Evolutionary conservation across 1,140 invertebrate genomes (phyloP).

Genomic region (Bathynomus jamesi): DNA sequence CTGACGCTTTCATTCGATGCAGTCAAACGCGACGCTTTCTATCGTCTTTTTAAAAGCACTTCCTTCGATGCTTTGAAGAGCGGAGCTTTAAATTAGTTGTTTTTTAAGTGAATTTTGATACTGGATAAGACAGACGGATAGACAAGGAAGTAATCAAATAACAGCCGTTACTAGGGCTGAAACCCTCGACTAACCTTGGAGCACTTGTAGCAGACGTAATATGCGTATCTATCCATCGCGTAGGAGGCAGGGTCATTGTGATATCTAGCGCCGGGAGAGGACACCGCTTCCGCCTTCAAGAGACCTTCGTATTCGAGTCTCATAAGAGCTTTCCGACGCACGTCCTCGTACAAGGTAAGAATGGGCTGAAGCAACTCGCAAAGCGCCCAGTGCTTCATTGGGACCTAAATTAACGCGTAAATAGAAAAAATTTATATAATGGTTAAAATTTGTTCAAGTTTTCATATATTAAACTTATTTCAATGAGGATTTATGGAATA

Average conservation of each 20-base stretch:
- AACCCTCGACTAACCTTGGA: too few species aligned
- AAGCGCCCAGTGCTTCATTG: constrained; percentile 75
- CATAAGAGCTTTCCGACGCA: constrained; percentile 87
- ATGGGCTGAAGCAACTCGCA: constrained; percentile 70
- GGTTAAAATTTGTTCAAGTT: too few species aligned
- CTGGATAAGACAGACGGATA: too few species aligned
- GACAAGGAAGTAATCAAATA: constrained; percentile 12
- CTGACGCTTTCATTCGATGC: too few species aligned
- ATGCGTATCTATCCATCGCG: constrained; percentile 96
- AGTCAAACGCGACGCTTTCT: too few species aligned
- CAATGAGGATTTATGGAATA: too few species aligned
- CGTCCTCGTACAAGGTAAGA: constrained; percentile 74
- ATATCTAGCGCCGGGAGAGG: constrained; percentile 57
- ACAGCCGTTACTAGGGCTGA: constrained; percentile 45
- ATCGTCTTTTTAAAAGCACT: too few species aligned
- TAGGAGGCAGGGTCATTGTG: constrained; percentile 73
- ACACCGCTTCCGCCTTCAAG: constrained; percentile 63
- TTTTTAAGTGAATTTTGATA: background rate
- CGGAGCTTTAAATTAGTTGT: too few species aligned
- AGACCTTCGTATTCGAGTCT: constrained; percentile 92
- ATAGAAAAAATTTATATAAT: too few species aligned
- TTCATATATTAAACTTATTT: too few species aligned
- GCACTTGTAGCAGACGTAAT: constrained; percentile 97
- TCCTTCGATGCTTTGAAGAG: too few species aligned
- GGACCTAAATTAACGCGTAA: constrained; percentile 47